Base-by-base conservation (phyloP, 1,140 invertebrate species). In the Steinernema feltiae region DNA sequence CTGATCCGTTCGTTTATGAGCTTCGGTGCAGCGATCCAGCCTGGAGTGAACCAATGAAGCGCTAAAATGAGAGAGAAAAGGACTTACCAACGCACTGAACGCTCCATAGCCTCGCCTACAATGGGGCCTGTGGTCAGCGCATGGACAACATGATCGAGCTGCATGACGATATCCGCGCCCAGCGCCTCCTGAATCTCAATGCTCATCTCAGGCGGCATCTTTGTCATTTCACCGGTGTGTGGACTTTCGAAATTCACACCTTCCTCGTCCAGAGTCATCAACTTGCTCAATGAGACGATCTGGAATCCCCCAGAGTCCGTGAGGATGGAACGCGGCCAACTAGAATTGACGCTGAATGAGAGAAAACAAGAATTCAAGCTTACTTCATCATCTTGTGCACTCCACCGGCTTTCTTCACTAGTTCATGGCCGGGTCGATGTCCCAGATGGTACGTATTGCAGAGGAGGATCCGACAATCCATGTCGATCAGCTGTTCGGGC, bases 141-240 rank as follows among this genome's bases (percentile, higher is more conserved):
- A 85, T 92, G 92, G 0, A 99, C 93, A 7, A 99, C 97, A 90
- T 99, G 96, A 90, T 99, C 97, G 63, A 99, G 88, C 87, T 99
- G 97, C 97, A 99, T 99, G 78, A 99, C 96, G 48, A 99, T 98
- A 88, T 99, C 96, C 78, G 95, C 95, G 29, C 97, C 97, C 86
- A 99, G 95, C 63, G 91, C 90, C 89, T 98, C 73, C 88, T 99
- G 95, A 82, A 99, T 97, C 87, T 94, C 90, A 81, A 97, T 97
- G 15, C 94, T 97, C 84, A 93, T 91, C 89, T 99, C 96, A 27
- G 96, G 97, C 27, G 94, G 95, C 27, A 99, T 87, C 91, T 97
- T 76, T 86, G 89, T 90, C 71, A 85, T 82, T 75, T 87, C 87
- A 85, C 89, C 91, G 88, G 96, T 92, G 89, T 95, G 97, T 0